Evolutionary conservation across 2,797 vertebrate species (phyloP).

Genomic region (Clarias platycephalus): DNA sequence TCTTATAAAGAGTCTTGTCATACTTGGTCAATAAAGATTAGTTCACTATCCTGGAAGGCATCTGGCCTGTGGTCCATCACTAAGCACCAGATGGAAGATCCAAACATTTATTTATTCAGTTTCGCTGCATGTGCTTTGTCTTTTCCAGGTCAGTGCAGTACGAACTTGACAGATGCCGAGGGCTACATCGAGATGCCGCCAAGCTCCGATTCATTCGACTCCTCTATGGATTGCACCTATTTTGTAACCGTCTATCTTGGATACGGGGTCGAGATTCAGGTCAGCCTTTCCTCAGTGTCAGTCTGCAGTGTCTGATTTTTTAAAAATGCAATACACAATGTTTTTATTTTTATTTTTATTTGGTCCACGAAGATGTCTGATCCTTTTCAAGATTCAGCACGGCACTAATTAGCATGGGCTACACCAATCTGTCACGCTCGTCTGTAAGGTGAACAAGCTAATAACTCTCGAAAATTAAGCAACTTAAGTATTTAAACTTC

Average conservation of each 20-base stretch:
- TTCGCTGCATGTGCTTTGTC: slow-evolving; percentile 9
- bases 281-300: slow-evolving; percentile 67
- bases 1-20: neutral
- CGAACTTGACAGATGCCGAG: slow-evolving; percentile 89
- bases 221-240: slow-evolving; percentile 86
- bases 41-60: neutral
- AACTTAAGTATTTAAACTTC: neutral
- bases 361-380: neutral
- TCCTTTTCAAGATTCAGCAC: neutral
- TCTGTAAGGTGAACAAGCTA: slow-evolving; percentile 12
- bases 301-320: neutral
- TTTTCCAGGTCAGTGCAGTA: slow-evolving; percentile 82
- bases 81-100: neutral
- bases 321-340: neutral
- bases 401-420: neutral
- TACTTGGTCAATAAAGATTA: neutral
- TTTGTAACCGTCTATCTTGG: slow-evolving; percentile 91
- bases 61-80: neutral
- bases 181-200: slow-evolving; percentile 84
- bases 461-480: neutral
- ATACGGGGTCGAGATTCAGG: slow-evolving; percentile 95
- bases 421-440: neutral
- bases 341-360: neutral
- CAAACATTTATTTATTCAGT: neutral
- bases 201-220: slow-evolving; percentile 59